phyloP scores from a whole-genome alignment of 1,140 invertebrate genomes.

The Dendrolimus kikuchii region DNA sequence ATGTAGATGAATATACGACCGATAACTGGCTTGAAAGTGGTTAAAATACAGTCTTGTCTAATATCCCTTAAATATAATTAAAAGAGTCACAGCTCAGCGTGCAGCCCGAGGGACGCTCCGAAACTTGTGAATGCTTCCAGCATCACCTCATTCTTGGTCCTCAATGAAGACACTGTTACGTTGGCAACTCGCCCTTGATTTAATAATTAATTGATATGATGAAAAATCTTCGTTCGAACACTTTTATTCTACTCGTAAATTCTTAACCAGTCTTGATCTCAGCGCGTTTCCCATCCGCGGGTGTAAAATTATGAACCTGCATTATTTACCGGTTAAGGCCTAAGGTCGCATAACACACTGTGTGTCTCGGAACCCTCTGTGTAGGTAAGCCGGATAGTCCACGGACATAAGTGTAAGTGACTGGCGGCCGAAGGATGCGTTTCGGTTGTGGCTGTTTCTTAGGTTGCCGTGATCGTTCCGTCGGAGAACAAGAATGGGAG shows the following conservation, averaged over 20 bases:
- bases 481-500: slow-evolving; percentile 75
- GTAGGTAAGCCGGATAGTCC: slow-evolving; percentile 86
- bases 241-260: slow-evolving; percentile 46
- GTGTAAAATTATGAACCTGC: slow-evolving; percentile 5
- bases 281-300: slow-evolving; percentile 28
- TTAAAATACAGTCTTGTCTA: slow-evolving; percentile 35
- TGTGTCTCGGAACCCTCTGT: slow-evolving; percentile 79
- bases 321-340: slow-evolving; percentile 53
- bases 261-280: slow-evolving; percentile 62
- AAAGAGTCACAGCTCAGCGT: slow-evolving; percentile 32
- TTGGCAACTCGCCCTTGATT: slow-evolving; percentile 26
- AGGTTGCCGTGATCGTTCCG: slow-evolving; percentile 58
- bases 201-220: slow-evolving; percentile 60
- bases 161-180: slow-evolving; percentile 40
- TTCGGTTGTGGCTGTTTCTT: slow-evolving; percentile 78
- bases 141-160: slow-evolving; percentile 42
- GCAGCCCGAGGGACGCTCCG: slow-evolving; percentile 9
- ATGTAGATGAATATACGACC: background rate
- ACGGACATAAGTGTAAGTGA: slow-evolving; percentile 84
- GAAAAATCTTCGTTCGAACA: slow-evolving; percentile 38
- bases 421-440: slow-evolving; percentile 80
- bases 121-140: slow-evolving; percentile 5
- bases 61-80: slow-evolving; percentile 31
- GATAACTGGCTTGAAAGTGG: slow-evolving; percentile 14
- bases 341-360: slow-evolving; percentile 40